Evolutionary conservation across 2,888 invertebrate genomes (phyloP), one percentile per base, ranked within the genome.

Genomic region (Deroplatys truncata): DNA sequence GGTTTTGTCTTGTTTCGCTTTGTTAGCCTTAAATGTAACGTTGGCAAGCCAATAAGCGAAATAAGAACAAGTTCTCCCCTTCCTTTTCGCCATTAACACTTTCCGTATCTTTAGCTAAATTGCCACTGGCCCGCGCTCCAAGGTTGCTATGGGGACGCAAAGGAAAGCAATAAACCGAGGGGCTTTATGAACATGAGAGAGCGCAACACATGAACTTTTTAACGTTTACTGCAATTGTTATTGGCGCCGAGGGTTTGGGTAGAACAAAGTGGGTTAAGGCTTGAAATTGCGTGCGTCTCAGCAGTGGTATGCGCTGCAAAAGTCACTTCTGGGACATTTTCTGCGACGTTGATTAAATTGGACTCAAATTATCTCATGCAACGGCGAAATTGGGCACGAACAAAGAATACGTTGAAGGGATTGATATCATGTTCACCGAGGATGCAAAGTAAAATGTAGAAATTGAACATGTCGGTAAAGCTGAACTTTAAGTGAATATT

Each of bases 151-250:
- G 25, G 56, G 16, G 56, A 25, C 56, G 25, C 56, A 72, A 72
- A 72, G 25, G 56, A 72, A 72, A 72, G 56, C 56, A 72, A 72
- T 72, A 72, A 72, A 72, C 20, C 56, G 20, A 72, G 20, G 56
- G 56, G 56, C 56, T 72, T 72, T 72, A 72, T 72, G 56, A 72
- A 72, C 56, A 72, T 72, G 56, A 25, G 56, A 20, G 10, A 85
- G 49, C 10, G 25, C 85, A 85, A 85, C 28, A 43, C n/a, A 9
- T 43, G 49, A 85, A 49, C 28, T 56, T 85, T 49, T 85, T 25
- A 49, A 49, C 85, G 43, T 85, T 85, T 85, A 85, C 85, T 85
- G 85, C 85, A 28, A 56, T 85, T 85, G 85, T 85, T 85, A 85
- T 85, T n/a, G 85, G 85, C 56, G 56, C 20, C 56, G 25, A 20